Conservation (phyloP, 2,888 invertebrate genomes). For the Microplitis manilae region DNA sequence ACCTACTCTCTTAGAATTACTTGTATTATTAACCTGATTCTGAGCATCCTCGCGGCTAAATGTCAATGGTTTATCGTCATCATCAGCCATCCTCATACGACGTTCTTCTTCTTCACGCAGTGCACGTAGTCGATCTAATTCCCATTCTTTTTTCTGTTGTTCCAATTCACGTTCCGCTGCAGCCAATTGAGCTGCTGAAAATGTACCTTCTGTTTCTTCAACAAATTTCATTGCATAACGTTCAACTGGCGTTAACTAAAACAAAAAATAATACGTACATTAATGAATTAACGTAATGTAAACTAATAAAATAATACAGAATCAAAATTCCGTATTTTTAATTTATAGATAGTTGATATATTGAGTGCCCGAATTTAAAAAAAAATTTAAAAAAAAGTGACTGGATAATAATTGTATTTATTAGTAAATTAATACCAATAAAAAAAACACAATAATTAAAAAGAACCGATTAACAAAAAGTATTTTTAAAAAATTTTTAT, state of each 20-base stretch:
- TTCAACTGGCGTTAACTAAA: conserved; percentile 92
- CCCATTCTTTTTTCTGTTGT: conserved; percentile 90
- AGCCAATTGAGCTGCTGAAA: conserved; percentile 86
- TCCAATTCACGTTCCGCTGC: conserved; percentile 92
- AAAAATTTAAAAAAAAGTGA: too few relatives aligned
- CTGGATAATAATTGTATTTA: too few relatives aligned
- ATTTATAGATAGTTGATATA: too few relatives aligned
- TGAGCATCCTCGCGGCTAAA: conserved; percentile 84
- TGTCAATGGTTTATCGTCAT: conserved; percentile 79
- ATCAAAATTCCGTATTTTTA: neutral
- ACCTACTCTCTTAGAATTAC: conserved; percentile 65
- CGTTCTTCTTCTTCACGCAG: conserved; percentile 79
- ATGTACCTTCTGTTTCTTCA: conserved; percentile 87
- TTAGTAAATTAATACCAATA: too few relatives aligned
- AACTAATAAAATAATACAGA: neutral
- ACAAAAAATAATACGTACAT: conserved; percentile 38
- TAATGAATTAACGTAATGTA: neutral
- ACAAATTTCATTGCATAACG: conserved; percentile 95
- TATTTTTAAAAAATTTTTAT: too few relatives aligned
- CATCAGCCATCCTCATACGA: conserved; percentile 76
- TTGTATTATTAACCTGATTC: conserved; percentile 85
- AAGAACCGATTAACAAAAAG: too few relatives aligned
- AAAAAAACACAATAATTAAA: too few relatives aligned
- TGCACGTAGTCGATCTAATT: conserved; percentile 84
- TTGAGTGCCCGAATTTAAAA: too few relatives aligned